Evolutionary conservation across 1,140 invertebrate species (phyloP).

Genomic region (Drosophila ercepeae): DNA sequence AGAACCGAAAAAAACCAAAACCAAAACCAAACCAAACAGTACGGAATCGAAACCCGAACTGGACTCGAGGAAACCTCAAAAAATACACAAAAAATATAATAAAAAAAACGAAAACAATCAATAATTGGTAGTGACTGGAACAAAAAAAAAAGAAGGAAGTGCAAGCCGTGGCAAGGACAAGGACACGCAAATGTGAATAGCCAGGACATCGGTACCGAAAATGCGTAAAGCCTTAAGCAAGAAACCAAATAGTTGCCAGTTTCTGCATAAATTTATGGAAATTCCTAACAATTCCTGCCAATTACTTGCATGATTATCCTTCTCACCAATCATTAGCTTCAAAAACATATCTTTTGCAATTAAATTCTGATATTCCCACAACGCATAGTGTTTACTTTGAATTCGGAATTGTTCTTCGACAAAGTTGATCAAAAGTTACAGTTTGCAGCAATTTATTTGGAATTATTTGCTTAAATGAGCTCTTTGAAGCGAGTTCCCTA

Average conservation of each 20-base stretch:
- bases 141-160: slow-evolving; percentile 43
- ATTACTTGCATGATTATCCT: not conserved
- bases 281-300: too few species aligned
- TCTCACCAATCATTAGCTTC: not conserved
- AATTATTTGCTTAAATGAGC: slow-evolving; percentile 14
- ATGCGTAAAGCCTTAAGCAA: not conserved
- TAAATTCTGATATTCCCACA: not conserved
- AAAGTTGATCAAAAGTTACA: slow-evolving; percentile 9
- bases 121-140: slow-evolving; percentile 52
- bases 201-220: too few species aligned
- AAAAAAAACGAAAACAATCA: slow-evolving; percentile 57
- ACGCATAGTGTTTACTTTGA: not conserved
- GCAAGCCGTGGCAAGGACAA: slow-evolving; percentile 36
- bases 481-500: slow-evolving; percentile 1
- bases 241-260: not conserved
- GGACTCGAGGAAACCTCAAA: slow-evolving; percentile 16
- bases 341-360: not conserved
- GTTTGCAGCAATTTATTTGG: slow-evolving; percentile 1
- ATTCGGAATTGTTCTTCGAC: not conserved
- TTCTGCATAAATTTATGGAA: too few species aligned
- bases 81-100: slow-evolving; percentile 4
- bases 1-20: slow-evolving; percentile 1
- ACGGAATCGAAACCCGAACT: slow-evolving; percentile 15
- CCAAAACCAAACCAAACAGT: slow-evolving; percentile 54
- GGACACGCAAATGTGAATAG: slow-evolving; percentile 8